These are phyloP conservation scores for Electrophaes corylata DNA, from an alignment of 2,888 invertebrate genomes.

Conservation along the genomic window DNA sequence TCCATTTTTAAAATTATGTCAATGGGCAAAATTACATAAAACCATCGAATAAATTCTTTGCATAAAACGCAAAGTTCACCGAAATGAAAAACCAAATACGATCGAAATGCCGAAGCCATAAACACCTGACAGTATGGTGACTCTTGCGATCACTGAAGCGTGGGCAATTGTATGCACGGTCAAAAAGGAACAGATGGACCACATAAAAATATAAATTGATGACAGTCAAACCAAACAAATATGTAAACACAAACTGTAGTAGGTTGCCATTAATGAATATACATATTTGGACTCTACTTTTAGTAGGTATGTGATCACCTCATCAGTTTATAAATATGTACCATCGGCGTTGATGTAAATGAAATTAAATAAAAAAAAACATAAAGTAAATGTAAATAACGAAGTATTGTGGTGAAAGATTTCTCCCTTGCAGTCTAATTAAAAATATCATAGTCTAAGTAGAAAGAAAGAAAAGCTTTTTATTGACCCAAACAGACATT, in stretches of 20 bases:
- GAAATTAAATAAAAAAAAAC: too few species aligned
- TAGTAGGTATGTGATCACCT: too few species aligned
- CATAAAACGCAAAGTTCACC: neutral
- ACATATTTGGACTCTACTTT: too few species aligned
- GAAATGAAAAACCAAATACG: conserved; percentile 10
- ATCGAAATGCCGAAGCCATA: conserved; percentile 14
- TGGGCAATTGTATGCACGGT: neutral
- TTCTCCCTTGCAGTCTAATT: too few species aligned
- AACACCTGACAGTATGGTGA: conserved; percentile 23
- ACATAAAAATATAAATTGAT: neutral
- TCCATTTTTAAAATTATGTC: neutral
- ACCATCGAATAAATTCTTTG: too few species aligned
- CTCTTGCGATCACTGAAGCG: neutral
- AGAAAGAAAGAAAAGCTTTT: too few species aligned
- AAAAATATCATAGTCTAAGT: too few species aligned
- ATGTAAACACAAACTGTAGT: neutral
- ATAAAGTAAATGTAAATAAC: too few species aligned
- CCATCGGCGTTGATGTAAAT: too few species aligned
- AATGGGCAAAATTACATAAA: neutral
- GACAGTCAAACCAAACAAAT: neutral
- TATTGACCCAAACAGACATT: too few species aligned
- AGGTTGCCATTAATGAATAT: neutral
- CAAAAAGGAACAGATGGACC: conserved; percentile 5
- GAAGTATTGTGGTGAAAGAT: too few species aligned
- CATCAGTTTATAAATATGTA: too few species aligned